Evolutionary conservation across 2,888 invertebrate species (phyloP).

Genomic region (Nycteola revayana): DNA sequence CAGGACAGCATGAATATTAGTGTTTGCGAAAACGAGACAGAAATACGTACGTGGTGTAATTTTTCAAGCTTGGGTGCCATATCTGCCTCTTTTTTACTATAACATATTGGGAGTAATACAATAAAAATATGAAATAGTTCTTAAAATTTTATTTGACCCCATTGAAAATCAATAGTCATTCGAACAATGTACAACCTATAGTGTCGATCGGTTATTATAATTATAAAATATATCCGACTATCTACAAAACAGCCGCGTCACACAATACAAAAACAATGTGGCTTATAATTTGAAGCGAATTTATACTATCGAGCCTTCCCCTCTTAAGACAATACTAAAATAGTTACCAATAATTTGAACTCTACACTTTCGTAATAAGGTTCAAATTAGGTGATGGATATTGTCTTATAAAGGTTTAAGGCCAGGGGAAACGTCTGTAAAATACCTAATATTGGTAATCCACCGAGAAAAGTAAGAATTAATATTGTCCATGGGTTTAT

Average conservation of each 20-base stretch:
- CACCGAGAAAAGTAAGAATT: constrained; percentile 18
- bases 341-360: no score
- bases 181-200: constrained; percentile 74
- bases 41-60: no score
- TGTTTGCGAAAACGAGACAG: no score
- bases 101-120: no score
- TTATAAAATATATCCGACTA: constrained; percentile 54
- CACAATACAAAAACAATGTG: constrained; percentile 31
- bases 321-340: no score
- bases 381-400: no score
- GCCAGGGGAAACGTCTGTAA: constrained; percentile 14
- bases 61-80: no score
- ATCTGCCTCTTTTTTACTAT: no score
- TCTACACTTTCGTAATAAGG: no score
- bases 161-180: constrained; percentile 71
- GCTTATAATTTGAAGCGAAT: constrained; percentile 40
- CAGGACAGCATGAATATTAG: no score
- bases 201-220: constrained; percentile 47
- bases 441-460: constrained; percentile 15
- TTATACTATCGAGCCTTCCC: constrained; percentile 20
- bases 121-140: constrained; percentile 42
- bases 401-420: no score
- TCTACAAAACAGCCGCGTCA: constrained; percentile 48
- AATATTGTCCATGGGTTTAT: no score
- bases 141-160: constrained; percentile 80